Evolutionary conservation across 1,140 invertebrate genomes (phyloP).

Genomic region (Chelonus insularis): DNA sequence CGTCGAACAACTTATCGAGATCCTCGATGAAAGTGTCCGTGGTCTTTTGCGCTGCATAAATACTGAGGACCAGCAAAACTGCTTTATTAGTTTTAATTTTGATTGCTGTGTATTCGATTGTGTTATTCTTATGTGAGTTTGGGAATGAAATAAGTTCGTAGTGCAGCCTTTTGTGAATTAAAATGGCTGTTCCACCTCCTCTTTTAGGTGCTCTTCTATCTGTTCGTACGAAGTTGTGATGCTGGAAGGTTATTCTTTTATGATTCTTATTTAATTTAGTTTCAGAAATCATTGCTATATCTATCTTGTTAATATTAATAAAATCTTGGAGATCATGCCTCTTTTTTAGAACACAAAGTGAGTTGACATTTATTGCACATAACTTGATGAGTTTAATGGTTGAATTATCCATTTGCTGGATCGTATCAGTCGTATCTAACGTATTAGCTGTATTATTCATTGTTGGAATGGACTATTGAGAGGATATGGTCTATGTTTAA

Average conservation of each 20-base stretch:
- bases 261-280: constrained; percentile 20
- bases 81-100: constrained; percentile 21
- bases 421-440: no score
- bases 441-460: background rate
- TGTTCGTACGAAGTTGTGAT: background rate
- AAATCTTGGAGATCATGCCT: constrained; percentile 16
- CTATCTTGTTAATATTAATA: background rate
- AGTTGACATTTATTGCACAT: constrained; percentile 20
- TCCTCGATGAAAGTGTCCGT: constrained; percentile 8
- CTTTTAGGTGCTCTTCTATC: constrained; percentile 12
- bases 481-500: no score
- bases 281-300: constrained; percentile 23
- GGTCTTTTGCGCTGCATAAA: constrained; percentile 14
- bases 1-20: background rate
- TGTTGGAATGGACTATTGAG: background rate
- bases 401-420: no score
- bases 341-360: constrained; percentile 3
- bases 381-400: constrained; percentile 1
- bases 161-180: constrained; percentile 22
- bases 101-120: constrained; percentile 41
- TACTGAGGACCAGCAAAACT: background rate
- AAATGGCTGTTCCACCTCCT: constrained; percentile 27
- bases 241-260: no score
- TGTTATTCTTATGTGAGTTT: constrained; percentile 2
- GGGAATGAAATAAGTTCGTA: background rate